These are phyloP conservation scores for Drosophila recens DNA, from an alignment of 2,888 invertebrate species.

Conservation along the genomic window DNA sequence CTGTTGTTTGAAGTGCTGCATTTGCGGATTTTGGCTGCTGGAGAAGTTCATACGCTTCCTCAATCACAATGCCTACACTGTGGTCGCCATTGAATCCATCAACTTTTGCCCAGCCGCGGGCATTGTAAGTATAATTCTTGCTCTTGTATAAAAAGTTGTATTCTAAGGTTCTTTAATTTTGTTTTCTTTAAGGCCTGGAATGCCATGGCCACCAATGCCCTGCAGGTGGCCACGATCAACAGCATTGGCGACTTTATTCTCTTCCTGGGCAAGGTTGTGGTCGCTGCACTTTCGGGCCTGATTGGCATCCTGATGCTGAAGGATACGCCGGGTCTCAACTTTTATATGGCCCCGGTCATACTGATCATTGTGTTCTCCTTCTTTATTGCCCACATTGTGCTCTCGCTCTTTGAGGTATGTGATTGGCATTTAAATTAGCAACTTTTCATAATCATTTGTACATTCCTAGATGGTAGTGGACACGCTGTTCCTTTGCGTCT, in stretches of 20 bases:
- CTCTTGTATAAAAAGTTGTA: neutral
- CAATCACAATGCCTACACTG: slow-evolving; percentile 97
- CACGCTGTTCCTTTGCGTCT: slow-evolving; percentile 96
- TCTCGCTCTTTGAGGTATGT: slow-evolving; percentile 95
- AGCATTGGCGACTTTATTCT: slow-evolving; percentile 96
- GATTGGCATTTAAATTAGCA: neutral
- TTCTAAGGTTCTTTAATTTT: neutral
- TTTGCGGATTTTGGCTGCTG: slow-evolving; percentile 95
- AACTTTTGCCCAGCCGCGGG: slow-evolving; percentile 96
- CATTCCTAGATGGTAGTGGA: slow-evolving; percentile 94
- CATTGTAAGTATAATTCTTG: slow-evolving; percentile 87
- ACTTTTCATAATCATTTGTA: neutral
- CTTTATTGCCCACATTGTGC: slow-evolving; percentile 96
- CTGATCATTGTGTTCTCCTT: slow-evolving; percentile 94
- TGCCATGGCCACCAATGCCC: slow-evolving; percentile 92
- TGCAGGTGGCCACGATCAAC: slow-evolving; percentile 96
- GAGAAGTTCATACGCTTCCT: slow-evolving; percentile 96
- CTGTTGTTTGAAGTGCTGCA: slow-evolving; percentile 92
- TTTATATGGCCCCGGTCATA: slow-evolving; percentile 94
- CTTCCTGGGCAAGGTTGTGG: slow-evolving; percentile 92
- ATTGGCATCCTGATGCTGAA: slow-evolving; percentile 92
- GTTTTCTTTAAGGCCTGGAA: slow-evolving; percentile 91
- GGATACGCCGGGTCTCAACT: slow-evolving; percentile 90
- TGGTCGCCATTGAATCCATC: slow-evolving; percentile 95
- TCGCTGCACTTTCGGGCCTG: slow-evolving; percentile 93